Evolutionary conservation across 2,797 vertebrate species (phyloP).

Genomic region (Mormyrus proboscirostris): DNA sequence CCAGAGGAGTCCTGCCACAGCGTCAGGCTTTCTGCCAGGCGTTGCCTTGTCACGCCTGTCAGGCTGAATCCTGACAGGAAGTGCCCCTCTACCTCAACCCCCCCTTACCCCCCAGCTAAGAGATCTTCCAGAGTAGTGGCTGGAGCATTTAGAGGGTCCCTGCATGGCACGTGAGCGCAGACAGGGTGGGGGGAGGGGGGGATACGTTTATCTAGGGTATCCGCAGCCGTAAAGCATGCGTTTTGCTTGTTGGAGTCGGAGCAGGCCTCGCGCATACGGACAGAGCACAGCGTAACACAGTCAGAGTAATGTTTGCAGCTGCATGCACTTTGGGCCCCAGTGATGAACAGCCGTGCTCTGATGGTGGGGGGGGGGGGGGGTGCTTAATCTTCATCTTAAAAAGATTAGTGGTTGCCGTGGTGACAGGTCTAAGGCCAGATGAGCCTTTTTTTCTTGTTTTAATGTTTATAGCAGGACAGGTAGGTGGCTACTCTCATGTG

Average conservation of each 20-base stretch:
- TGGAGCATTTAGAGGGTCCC: neutral
- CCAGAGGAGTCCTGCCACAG: neutral
- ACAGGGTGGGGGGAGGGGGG: neutral
- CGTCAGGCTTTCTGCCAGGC: neutral
- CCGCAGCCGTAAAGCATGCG: neutral
- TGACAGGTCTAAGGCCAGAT: constrained; percentile 2
- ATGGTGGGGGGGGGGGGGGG: neutral
- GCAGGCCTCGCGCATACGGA: neutral
- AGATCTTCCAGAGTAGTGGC: neutral
- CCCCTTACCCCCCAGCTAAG: neutral
- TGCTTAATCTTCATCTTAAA: neutral
- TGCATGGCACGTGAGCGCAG: neutral
- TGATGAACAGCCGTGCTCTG: neutral
- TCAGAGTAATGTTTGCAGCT: neutral
- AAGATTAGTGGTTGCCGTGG: neutral
- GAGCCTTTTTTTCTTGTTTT: neutral
- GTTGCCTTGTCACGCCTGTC: neutral
- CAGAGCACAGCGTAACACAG: neutral
- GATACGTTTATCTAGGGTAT: neutral
- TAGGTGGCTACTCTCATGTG: neutral
- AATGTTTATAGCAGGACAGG: neutral
- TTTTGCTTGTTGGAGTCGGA: neutral
- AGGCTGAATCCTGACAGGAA: neutral
- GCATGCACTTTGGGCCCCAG: neutral
- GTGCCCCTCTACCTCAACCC: neutral